These are phyloP conservation scores for Athene cunicularia DNA, from an alignment of 2,113 vertebrate genomes.

Conservation along the genomic window DNA sequence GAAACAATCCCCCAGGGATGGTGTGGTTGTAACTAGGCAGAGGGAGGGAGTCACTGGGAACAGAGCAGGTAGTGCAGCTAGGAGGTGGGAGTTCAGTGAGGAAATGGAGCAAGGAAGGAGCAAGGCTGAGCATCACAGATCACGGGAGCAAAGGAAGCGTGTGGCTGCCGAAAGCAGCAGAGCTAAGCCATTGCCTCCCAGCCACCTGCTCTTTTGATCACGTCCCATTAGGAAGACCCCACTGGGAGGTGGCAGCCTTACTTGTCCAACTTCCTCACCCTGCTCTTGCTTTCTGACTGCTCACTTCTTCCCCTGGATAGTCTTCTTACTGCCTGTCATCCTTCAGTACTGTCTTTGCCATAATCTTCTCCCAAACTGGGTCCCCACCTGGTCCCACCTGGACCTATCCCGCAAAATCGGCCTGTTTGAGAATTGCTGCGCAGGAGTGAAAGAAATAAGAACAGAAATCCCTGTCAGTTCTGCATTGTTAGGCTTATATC, in stretches of 20 bases:
- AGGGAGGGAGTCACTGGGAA: not conserved
- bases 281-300: not conserved
- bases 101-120: not conserved
- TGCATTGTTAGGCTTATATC: not conserved
- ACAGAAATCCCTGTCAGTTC: not conserved
- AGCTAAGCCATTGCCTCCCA: not conserved
- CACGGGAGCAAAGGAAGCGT: not conserved
- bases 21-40: not conserved
- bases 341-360: not conserved
- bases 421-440: not conserved
- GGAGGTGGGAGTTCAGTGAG: not conserved
- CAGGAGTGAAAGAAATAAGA: not conserved
- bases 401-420: not conserved
- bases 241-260: not conserved
- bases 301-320: not conserved
- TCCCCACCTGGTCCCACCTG: not conserved
- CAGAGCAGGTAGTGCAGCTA: not conserved
- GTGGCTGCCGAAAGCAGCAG: not conserved
- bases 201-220: not conserved
- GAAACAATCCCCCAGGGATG: not conserved
- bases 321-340: not conserved
- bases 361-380: not conserved
- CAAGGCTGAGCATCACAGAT: not conserved
- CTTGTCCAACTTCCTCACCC: not conserved
- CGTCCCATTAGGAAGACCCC: not conserved